These are phyloP conservation scores for Brachyrhaphis roseni DNA, from an alignment of 2,797 vertebrate genomes.

Conservation along the genomic window DNA sequence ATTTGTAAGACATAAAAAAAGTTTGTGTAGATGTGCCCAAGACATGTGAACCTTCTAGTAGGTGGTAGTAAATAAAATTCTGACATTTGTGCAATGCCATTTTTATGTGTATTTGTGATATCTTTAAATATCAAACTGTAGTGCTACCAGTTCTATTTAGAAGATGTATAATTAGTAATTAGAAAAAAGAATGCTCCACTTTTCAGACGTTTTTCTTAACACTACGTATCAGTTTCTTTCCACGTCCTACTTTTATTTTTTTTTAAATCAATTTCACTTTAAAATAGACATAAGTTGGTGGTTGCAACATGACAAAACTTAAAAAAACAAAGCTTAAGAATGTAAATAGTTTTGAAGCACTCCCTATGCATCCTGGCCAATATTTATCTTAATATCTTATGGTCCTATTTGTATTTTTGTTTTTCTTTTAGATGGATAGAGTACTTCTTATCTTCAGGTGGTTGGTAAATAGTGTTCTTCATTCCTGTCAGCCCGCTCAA, in stretches of 20 bases:
- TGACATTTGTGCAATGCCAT: not conserved
- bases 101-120: not conserved
- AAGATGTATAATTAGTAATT: not conserved
- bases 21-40: not conserved
- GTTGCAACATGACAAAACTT: not conserved
- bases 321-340: not conserved
- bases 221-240: not conserved
- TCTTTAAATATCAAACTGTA: not conserved
- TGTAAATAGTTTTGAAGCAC: not conserved
- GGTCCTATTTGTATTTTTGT: slow-evolving; percentile 33
- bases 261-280: not conserved
- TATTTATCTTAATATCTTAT: slow-evolving; percentile 12
- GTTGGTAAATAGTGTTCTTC: slow-evolving; percentile 31
- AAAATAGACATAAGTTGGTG: not conserved
- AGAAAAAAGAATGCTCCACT: not conserved
- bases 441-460: slow-evolving; percentile 35
- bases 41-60: not conserved
- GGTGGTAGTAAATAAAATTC: not conserved
- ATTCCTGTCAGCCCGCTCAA: slow-evolving; percentile 13
- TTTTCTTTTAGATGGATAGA: slow-evolving; percentile 26
- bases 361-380: not conserved
- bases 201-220: not conserved
- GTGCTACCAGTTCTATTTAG: not conserved
- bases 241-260: not conserved
- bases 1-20: not conserved